Evolutionary conservation across 2,113 vertebrate genomes (phyloP), one percentile per base, ranked within the genome.

Genomic region (Fulmarus glacialis): DNA sequence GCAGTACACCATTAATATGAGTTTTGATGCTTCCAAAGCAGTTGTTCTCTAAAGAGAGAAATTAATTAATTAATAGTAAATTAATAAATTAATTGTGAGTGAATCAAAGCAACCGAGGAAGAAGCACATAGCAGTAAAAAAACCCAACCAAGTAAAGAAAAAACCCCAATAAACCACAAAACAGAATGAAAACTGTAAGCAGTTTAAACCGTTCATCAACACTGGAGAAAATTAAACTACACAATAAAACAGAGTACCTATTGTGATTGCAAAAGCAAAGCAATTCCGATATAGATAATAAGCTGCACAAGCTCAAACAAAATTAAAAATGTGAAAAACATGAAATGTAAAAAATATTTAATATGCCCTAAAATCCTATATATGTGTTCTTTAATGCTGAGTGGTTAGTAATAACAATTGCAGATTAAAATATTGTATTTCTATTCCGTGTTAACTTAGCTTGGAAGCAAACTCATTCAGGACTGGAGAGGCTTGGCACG

Each of bases 1-100:
- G 38, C 74, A 95, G 42, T 77, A 87, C 70, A 89, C 80, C 80
- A 95, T 96, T 97, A 97, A 98, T 96, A 96, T 92, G 87, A 98
- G 62, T 95, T 97, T 91, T 88, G 84, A 96, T 94, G 82, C 78
- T 75, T 97, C 70, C 93, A 97, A 96, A 95, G 79, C 27, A 94
- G 91, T 87, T 97, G 82, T 90, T 94, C 8, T 88, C 15, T 68
- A 74, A 60, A 88, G 53, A 89, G 18, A 94, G 21, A 82, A 98
- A 98, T 15, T 48, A 56, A 80, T 97, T 97, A 96, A 96, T 97
- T 93, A 75, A 94, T 74, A 94, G 52, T 68, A 89, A 96, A 93
- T 78, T 81, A 97, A 97, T 82, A 93, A 96, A 96, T 92, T 92
- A 96, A 87, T 96, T 83, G 34, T 71, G 75, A 94, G 50, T 55